Base-by-base conservation (phyloP, 2,113 vertebrate species). In the Ibidorhyncha struthersii region DNA sequence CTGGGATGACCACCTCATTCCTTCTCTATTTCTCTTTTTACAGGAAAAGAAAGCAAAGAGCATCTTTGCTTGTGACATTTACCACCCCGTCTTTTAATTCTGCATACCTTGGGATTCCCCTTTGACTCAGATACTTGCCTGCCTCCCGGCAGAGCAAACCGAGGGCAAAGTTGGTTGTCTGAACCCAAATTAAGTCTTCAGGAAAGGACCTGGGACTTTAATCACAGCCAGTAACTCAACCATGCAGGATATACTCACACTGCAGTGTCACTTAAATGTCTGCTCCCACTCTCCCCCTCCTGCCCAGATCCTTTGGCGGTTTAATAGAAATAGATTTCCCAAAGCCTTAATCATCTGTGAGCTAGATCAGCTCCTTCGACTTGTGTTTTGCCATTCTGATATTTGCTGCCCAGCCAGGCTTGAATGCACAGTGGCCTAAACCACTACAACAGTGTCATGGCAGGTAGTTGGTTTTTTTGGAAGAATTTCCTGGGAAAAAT, bases 151-250 rank as follows among this genome's bases (percentile, higher is more conserved):
- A 61, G 86, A 91, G 56, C 30, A 30, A 67, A 12, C 12, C 14
- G 82, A 90, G 76, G 82, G 76, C 27, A 36, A 71, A 36, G 65
- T 27, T 66, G 27, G 36, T 53, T 86, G 65, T 81, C 67, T 88
- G 91, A 90, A 67, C 55, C 84, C 78, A 91, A 94, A 97, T 94
- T 86, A 94, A 96, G 89, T 72, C 89, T 74, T 94, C 71, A 77
- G 82, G 82, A 92, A 86, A 56, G 56, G 74, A 59, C 36, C 13
- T 69, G 65, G 89, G 90, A 94, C 89, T 96, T 90, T 65, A 82
- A 88, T 96, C 84, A 50, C 82, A 90, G 71, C 63, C 40, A 4
- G 74, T 61, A 95, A 77, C 63, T 94, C 81, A 86, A 38, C 66
- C 91, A 53, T 71, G 84, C 82, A 94, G 92, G 87, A 73, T 80